Base-by-base conservation (phyloP, 2,888 invertebrate genomes). In the Osmoderma eremita region DNA sequence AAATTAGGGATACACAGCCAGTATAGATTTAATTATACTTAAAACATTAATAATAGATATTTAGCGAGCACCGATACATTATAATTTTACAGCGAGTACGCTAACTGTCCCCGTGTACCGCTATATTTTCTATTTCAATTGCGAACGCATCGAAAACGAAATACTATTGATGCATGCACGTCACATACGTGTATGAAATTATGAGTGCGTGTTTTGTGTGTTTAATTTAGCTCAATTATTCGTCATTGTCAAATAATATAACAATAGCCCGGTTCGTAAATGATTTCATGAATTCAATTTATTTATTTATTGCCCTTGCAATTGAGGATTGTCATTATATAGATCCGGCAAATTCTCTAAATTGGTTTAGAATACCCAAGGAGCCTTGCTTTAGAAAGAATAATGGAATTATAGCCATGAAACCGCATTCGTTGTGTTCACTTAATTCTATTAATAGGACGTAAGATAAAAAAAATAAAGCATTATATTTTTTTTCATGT, bases 151-250 rank as follows among this genome's bases (percentile, higher is more conserved):
- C 50, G 24, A 36, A 30, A 51, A 51, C 13, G 24, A 30, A 22
- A 24, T n/a, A 22, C 13, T 50, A 24, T 30, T 30, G 30, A 30
- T 30, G 30, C 10, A 30, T 24, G 20, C 8, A 3, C 48, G 48
- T 48, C 18, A 22, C 20, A 42, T 49, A 0, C 30, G 36, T 36
- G 10, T 36, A 30, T 36, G 13, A 13, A 17, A 20, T n/a, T 49
- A 49, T 22, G 15, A 24, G 36, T 53, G 17, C 18, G 15, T 53
- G 53, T 53, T 53, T 24, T 56, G 39, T 20, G 56, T 22, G 41
- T 56, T 56, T 22, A 56, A 56, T 56, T 56, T 41, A 22, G 20
- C 56, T 56, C 56, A 56, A 56, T 56, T 41, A 56, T 56, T 42
- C 22, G 56, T 42, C 20, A 10, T 22, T 20, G 54, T 56, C 20